phyloP scores from a whole-genome alignment of 2,113 vertebrate genomes.

The Phylloscopus trochiloides region DNA sequence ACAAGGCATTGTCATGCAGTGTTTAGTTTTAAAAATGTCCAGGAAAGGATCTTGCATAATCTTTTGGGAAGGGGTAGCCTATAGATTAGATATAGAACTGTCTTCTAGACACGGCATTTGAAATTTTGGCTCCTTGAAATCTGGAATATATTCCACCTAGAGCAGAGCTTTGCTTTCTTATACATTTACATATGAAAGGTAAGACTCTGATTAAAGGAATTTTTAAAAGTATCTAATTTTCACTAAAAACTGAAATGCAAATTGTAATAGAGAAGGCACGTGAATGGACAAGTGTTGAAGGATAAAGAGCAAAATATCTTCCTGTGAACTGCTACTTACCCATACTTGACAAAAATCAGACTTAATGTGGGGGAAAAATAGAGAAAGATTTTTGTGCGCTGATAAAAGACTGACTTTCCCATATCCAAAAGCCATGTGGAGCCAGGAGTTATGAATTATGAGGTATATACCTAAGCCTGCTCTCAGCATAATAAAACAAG shows the following conservation, averaged over 20 bases:
- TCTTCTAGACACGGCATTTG: not conserved
- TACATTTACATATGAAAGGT: not conserved
- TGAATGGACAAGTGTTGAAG: not conserved
- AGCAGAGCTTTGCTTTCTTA: not conserved
- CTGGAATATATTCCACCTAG: not conserved
- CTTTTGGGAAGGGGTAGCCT: not conserved
- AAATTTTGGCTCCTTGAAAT: not conserved
- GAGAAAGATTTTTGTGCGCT: not conserved
- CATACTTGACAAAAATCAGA: not conserved
- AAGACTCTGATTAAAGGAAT: not conserved
- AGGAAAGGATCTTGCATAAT: not conserved
- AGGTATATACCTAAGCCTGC: not conserved
- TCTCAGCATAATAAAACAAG: not conserved
- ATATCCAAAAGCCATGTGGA: not conserved
- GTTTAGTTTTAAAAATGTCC: not conserved
- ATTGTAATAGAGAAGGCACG: not conserved
- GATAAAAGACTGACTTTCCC: not conserved
- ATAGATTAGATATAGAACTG: not conserved
- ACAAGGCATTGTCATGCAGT: not conserved
- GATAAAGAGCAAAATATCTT: not conserved
- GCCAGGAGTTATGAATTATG: not conserved
- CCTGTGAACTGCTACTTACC: not conserved
- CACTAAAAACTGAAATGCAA: not conserved
- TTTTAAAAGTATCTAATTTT: not conserved
- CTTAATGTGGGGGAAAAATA: fast-evolving